Base-by-base conservation (phyloP, 1,140 invertebrate species). In the Delia radicum region DNA sequence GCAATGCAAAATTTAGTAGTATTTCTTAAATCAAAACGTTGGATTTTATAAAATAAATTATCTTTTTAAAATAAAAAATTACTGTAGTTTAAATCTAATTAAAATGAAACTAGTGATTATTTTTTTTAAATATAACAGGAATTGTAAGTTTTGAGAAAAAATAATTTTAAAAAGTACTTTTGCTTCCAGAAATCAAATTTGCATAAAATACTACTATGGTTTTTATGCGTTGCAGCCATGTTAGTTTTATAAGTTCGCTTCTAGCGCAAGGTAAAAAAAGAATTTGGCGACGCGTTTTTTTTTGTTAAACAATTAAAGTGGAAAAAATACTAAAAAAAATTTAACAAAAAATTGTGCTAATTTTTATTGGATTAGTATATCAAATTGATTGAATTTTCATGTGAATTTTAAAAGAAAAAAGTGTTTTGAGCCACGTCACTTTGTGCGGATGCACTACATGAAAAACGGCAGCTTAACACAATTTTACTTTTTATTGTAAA, bases 371-470 rank as follows among this genome's bases (percentile, higher is more conserved):
- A 42, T 31, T 37, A 8, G 26, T 48, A 73, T 18, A 46, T 26
- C 13, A 31, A 29, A 73, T 73, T 46, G 48, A 28, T 28, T 73
- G 31, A 46, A 55, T 33, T 33, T 69, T 31, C 8, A 33, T 33
- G 29, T 69, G 26, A 73, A 73, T 55, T 73, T n/a, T 61, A 26
- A 21, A 48, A 48, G 15, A 46, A 73, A 73, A 28, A 5, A 46
- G 42, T 46, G 72, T 26, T 7, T 46, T 73, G 24, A 61, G 72
- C 72, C 72, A 73, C 72, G 72, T 73, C 72, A 73, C 24, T n/a
- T 65, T 65, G 37, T 48, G 46, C 24, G 48, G 18, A 55, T 55
- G 48, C 18, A 55, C n/a, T 55, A 21, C 21, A 18, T 15, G 48
- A 21, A 55, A 10, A 55, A 55, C 29, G 29, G n/a, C 65, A 69